Conservation (phyloP, 2,113 vertebrate species). For the Tachysurus fulvidraco region DNA sequence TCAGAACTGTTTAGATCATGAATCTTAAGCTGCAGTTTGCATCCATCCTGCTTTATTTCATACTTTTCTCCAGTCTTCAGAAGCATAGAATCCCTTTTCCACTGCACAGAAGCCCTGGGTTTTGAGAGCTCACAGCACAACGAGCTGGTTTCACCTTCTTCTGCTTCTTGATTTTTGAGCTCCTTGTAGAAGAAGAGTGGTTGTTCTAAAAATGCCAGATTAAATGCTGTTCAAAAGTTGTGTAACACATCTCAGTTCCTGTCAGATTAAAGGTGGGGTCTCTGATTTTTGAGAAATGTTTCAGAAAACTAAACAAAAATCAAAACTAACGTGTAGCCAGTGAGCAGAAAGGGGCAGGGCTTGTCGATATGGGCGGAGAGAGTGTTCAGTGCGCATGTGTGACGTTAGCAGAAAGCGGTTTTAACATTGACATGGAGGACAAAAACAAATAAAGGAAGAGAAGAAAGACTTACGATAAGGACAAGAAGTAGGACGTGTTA, state of each 20-base stretch:
- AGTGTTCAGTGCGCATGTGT: too few relatives aligned
- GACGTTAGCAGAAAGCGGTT: too few relatives aligned
- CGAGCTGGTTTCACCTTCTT: conserved; percentile 68
- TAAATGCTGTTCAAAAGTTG: not conserved
- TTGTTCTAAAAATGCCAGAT: conserved; percentile 35
- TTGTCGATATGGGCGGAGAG: too few relatives aligned
- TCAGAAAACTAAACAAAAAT: too few relatives aligned
- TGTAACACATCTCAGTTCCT: not conserved
- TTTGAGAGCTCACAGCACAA: conserved; percentile 79
- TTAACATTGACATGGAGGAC: too few relatives aligned
- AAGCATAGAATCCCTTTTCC: conserved; percentile 66
- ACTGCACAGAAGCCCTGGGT: conserved; percentile 62
- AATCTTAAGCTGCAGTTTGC: conserved; percentile 73
- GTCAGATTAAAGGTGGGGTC: not conserved
- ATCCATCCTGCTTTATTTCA: conserved; percentile 75
- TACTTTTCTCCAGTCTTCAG: conserved; percentile 77
- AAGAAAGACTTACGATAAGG: too few relatives aligned
- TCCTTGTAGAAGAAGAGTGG: conserved; percentile 49
- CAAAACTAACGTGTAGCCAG: too few relatives aligned
- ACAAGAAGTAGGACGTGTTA: too few relatives aligned
- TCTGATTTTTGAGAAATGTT: too few relatives aligned
- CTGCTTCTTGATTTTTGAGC: conserved; percentile 67
- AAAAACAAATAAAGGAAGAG: too few relatives aligned
- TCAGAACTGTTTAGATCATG: conserved; percentile 73
- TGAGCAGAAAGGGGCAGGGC: too few relatives aligned